Conservation (phyloP, 2,113 vertebrate genomes). For the Grus americana region DNA sequence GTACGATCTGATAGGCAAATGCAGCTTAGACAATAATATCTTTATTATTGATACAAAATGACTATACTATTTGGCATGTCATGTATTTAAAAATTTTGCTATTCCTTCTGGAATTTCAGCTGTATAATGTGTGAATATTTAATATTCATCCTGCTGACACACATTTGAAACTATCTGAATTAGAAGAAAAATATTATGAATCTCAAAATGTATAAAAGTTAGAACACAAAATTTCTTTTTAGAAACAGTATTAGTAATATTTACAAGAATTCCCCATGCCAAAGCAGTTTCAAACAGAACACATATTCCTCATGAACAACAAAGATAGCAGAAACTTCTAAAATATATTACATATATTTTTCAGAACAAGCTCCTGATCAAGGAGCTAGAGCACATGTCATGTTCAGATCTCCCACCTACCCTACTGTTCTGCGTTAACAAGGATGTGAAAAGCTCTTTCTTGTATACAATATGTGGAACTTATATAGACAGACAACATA, state of each 20-base stretch:
- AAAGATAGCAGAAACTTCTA: not conserved
- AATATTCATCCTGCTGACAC: not conserved
- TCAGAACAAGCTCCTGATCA: conserved; percentile 11
- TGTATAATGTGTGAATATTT: not conserved
- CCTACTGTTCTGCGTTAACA: not conserved
- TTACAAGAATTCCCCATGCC: not conserved
- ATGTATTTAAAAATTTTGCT: not conserved
- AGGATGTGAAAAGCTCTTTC: conserved; percentile 2
- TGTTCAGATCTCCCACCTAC: conserved; percentile 17
- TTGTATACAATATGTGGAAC: not conserved
- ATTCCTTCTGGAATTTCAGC: not conserved
- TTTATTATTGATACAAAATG: not conserved
- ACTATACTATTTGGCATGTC: not conserved
- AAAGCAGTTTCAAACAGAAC: not conserved
- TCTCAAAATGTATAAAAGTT: not conserved
- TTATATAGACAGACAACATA: not conserved
- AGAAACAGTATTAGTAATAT: not conserved
- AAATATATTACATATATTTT: conserved; percentile 22
- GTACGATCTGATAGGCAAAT: conserved; percentile 6
- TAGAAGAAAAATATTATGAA: not conserved
- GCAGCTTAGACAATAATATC: not conserved
- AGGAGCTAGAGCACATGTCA: conserved; percentile 13
- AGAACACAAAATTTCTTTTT: not conserved
- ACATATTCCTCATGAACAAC: not conserved
- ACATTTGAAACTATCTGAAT: not conserved